Base-by-base conservation (phyloP, 2,888 invertebrate species). In the Pantelozetes paolii region DNA sequence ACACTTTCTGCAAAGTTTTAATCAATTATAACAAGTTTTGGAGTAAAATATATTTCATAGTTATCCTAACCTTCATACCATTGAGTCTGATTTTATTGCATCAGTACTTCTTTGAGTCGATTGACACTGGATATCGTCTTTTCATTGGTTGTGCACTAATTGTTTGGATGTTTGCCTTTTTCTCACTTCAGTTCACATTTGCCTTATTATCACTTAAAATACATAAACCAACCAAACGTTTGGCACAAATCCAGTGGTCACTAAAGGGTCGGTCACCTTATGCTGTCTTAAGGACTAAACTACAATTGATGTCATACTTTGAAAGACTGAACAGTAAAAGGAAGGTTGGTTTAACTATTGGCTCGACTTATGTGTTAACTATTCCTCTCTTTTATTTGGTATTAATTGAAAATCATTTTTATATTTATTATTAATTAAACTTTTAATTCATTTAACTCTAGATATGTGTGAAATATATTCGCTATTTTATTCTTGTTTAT, bases 401-500 rank as follows among this genome's bases (percentile, higher is more conserved):
- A 45, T 18, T 45, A 18, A 2, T 20, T 54, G n/a, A 13, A 40
- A 40, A 50, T 50, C 20, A 20, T 2, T 20, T 23, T 9, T 18
- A 23, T 9, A 20, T 2, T 20, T 54, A 54, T 54, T 5, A 54
- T 20, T 50, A 50, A 40, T 40, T 40, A 13, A 9, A n/a, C 18
- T 45, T 45, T 9, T 9, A 13, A n/a, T n/a, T 50, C 15, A n/a
- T 23, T 54, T 2, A 20, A 23, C 23, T 20, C 13, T 8, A 18
- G 2, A 20, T 5, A 23, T 20, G 23, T n/a, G 26, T 54, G 20
- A 6, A 20, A 54, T 54, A 54, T 54, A 54, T 54, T 23, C 54
- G 54, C 11, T 54, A 54, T 54, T 54, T 54, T 54, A 23, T 54
- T 23, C 26, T 54, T 9, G n/a, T 54, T 54, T 23, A 54, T 45